Evolutionary conservation across 2,113 vertebrate species (phyloP).

Genomic region (Tychaedon coryphoeus): DNA sequence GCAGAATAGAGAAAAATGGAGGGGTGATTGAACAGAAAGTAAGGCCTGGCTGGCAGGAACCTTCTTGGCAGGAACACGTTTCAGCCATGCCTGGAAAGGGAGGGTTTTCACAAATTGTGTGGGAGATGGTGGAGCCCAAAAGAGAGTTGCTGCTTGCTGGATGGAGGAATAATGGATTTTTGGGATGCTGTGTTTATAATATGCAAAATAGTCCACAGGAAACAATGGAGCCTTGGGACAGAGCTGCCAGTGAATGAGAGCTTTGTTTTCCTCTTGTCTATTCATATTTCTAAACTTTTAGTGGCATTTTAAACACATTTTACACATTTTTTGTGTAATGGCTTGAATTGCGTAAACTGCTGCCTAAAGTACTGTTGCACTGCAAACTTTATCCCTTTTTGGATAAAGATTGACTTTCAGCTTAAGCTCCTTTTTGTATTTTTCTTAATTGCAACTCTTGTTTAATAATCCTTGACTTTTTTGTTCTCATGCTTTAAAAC

Average conservation of each 20-base stretch:
- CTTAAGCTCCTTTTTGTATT: constrained; percentile 18
- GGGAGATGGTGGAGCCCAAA: neutral
- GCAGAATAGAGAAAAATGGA: neutral
- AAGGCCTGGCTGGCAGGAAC: neutral
- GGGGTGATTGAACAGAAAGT: neutral
- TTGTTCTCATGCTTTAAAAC: neutral
- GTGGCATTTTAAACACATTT: constrained; percentile 49
- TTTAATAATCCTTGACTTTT: neutral
- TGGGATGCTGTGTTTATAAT: constrained; percentile 44
- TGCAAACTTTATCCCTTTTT: neutral
- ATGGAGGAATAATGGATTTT: constrained; percentile 34
- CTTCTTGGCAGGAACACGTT: neutral
- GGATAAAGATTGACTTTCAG: constrained; percentile 20
- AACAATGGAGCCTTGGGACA: constrained; percentile 48
- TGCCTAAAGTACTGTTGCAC: neutral
- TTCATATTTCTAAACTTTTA: constrained; percentile 45
- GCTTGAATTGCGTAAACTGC: neutral
- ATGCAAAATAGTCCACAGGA: constrained; percentile 35
- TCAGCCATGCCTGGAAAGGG: neutral
- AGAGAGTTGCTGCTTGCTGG: neutral
- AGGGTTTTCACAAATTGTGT: neutral
- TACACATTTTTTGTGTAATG: neutral
- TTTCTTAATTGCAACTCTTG: neutral
- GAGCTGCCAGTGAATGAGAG: constrained; percentile 50
- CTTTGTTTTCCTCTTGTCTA: constrained; percentile 63